Evolutionary conservation across 2,797 vertebrate genomes (phyloP).

Genomic region (Gastrophryne carolinensis): DNA sequence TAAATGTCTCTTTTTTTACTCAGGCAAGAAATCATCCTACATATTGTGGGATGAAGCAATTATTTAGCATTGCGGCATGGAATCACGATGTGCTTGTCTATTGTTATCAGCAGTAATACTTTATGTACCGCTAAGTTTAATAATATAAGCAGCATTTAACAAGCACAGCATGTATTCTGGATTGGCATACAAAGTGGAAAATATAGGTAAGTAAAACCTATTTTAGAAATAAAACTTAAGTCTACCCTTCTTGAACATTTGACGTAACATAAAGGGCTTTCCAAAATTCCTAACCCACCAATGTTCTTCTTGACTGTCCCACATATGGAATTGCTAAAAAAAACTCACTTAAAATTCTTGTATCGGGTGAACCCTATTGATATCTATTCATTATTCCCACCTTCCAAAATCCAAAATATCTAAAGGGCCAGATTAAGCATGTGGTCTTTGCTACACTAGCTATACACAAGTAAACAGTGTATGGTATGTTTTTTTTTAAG

Average conservation of each 20-base stretch:
- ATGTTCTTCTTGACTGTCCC: too few relatives aligned
- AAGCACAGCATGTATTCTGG: not conserved
- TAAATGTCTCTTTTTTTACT: not conserved
- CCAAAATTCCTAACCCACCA: too few relatives aligned
- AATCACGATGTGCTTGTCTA: not conserved
- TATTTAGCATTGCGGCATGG: not conserved
- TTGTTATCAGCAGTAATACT: not conserved
- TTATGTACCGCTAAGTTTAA: not conserved
- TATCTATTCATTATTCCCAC: too few relatives aligned
- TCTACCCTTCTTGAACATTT: not conserved
- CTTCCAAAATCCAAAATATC: too few relatives aligned
- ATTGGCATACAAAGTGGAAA: not conserved
- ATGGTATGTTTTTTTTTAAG: too few relatives aligned
- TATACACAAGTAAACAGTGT: too few relatives aligned
- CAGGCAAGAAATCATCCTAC: not conserved
- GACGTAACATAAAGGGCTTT: too few relatives aligned
- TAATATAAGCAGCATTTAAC: not conserved
- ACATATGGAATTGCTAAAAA: too few relatives aligned
- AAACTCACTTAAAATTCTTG: too few relatives aligned
- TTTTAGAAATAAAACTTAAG: not conserved
- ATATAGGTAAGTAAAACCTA: not conserved
- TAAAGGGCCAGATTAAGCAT: too few relatives aligned
- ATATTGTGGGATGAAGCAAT: not conserved
- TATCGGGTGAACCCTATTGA: too few relatives aligned
- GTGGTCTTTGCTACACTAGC: too few relatives aligned